Conservation (phyloP, 1,140 invertebrate genomes). For the Philopotamus ludificatus region DNA sequence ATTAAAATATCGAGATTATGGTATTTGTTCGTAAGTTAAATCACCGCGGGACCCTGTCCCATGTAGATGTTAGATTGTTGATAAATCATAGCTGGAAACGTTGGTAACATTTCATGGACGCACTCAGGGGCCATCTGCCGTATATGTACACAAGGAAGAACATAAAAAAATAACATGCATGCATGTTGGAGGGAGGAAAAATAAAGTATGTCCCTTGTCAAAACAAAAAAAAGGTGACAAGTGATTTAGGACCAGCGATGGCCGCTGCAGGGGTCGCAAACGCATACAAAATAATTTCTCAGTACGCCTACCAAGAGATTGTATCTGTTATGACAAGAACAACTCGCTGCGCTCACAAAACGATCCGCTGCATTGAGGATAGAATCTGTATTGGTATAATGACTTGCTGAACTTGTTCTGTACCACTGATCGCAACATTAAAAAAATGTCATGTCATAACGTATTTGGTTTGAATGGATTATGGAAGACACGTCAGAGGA, state of each 20-base stretch:
- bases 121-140: slow-evolving; percentile 8
- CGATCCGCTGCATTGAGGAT: too few species aligned
- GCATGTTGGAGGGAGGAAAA: slow-evolving; percentile 16
- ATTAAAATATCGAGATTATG: too few species aligned
- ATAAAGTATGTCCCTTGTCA: slow-evolving; percentile 36
- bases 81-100: too few species aligned
- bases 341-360: too few species aligned
- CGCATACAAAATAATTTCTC: too few species aligned
- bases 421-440: neutral
- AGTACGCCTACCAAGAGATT: too few species aligned
- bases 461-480: slow-evolving; percentile 8
- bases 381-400: too few species aligned
- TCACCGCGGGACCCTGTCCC: too few species aligned
- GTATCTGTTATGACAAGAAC: too few species aligned
- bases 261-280: slow-evolving; percentile 20
- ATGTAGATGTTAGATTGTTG: neutral
- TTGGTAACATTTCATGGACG: too few species aligned
- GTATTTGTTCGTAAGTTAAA: too few species aligned
- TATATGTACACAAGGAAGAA: slow-evolving; percentile 17
- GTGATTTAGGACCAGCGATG: slow-evolving; percentile 36
- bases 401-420: neutral
- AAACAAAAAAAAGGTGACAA: slow-evolving; percentile 41
- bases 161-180: slow-evolving; percentile 22
- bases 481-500: slow-evolving; percentile 1
- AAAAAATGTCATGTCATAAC: slow-evolving; percentile 10